Conservation (phyloP, 2,113 vertebrate genomes). For the Myotis brandtii region DNA sequence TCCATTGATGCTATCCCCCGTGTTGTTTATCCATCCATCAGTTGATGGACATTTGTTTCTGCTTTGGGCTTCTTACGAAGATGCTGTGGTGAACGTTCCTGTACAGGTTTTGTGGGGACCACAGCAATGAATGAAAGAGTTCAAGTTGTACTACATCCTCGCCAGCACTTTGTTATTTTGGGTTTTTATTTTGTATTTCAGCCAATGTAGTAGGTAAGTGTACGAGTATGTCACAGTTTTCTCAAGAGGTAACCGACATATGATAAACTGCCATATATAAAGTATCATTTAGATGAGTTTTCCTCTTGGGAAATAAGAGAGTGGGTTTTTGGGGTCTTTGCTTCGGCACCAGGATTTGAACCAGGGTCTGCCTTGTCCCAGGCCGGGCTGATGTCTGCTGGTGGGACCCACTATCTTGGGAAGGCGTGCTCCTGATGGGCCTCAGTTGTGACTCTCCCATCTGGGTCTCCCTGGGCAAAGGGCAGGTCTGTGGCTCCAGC, state of each 20-base stretch:
- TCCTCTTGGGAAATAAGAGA: not conserved
- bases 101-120: not conserved
- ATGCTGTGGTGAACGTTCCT: not conserved
- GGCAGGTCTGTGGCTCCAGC: not conserved
- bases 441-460: not conserved
- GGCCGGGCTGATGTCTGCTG: not conserved
- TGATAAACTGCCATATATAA: not conserved
- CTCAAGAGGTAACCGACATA: not conserved
- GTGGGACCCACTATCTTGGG: not conserved
- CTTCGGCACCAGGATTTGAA: not conserved
- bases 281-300: not conserved
- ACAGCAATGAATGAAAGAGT: fast-evolving
- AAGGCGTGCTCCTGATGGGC: not conserved
- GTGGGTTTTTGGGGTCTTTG: not conserved
- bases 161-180: not conserved
- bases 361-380: not conserved
- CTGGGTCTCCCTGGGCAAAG: not conserved
- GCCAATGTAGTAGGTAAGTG: not conserved
- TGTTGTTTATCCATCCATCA: not conserved
- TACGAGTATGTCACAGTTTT: not conserved
- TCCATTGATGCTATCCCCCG: fast-evolving
- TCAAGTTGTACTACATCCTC: not conserved
- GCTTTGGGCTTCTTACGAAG: not conserved
- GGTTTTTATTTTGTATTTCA: not conserved
- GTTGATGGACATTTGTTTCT: not conserved